Conservation (phyloP, 1,140 invertebrate species). For the Conus betulinus region DNA sequence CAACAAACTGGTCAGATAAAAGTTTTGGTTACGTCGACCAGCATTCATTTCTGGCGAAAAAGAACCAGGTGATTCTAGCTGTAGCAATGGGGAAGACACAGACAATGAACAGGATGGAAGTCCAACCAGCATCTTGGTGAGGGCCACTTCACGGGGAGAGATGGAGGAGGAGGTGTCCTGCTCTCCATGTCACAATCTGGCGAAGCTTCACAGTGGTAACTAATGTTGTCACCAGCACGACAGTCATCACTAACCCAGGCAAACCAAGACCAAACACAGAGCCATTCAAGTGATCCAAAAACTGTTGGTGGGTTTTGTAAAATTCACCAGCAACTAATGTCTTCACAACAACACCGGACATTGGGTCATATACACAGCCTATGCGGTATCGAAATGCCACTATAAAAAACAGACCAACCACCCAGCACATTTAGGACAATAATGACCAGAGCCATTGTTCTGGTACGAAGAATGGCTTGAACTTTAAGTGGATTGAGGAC, state of each 20-base stretch:
- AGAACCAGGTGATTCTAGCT: no score
- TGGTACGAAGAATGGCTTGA: background rate
- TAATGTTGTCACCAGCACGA: background rate
- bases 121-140: no score
- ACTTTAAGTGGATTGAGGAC: background rate
- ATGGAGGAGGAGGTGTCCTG: no score
- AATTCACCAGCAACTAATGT: background rate
- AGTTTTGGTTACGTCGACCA: no score
- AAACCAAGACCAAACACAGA: background rate
- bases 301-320: background rate
- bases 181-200: no score
- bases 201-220: background rate
- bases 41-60: no score
- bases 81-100: background rate
- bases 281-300: background rate
- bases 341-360: background rate
- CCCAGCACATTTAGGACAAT: no score
- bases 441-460: background rate
- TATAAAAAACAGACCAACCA: background rate
- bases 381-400: background rate
- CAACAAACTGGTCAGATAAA: no score
- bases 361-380: background rate
- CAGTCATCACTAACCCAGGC: background rate
- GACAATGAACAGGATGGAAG: no score
- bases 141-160: no score